Evolutionary conservation across 1,140 invertebrate species (phyloP).

Genomic region (Zaprionus taronus): DNA sequence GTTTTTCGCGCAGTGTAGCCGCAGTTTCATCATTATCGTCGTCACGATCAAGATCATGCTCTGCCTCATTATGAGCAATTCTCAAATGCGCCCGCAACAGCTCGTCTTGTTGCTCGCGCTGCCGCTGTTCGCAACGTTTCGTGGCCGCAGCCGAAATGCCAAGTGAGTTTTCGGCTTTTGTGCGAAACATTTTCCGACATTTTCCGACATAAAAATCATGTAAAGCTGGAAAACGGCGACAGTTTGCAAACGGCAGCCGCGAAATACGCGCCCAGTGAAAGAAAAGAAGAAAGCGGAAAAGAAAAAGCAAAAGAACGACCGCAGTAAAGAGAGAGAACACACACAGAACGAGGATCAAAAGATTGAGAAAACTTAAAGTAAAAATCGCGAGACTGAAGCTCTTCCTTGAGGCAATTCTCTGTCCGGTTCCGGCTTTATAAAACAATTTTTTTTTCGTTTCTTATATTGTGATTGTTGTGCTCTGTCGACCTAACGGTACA

Average conservation of each 20-base stretch:
- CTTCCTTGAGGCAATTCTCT: neutral
- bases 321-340: neutral
- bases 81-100: neutral
- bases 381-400: neutral
- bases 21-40: constrained; percentile 11
- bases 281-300: constrained; percentile 29
- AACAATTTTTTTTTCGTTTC: constrained; percentile 37
- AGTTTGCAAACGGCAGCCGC: constrained; percentile 82
- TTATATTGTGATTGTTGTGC: constrained; percentile 17
- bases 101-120: neutral
- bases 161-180: constrained; percentile 63
- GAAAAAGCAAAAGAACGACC: constrained; percentile 14
- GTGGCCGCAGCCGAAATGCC: constrained; percentile 37
- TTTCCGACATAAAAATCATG: constrained; percentile 83
- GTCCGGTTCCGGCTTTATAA: neutral
- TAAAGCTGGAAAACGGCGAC: constrained; percentile 83
- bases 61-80: constrained; percentile 6
- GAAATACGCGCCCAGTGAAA: constrained; percentile 58
- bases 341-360: constrained; percentile 6
- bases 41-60: constrained; percentile 3
- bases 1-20: neutral
- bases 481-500: neutral
- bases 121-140: constrained; percentile 6
- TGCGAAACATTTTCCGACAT: constrained; percentile 59
- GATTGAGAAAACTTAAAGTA: neutral